Base-by-base conservation (phyloP, 2,113 vertebrate species). In the Bubalus kerabau region DNA sequence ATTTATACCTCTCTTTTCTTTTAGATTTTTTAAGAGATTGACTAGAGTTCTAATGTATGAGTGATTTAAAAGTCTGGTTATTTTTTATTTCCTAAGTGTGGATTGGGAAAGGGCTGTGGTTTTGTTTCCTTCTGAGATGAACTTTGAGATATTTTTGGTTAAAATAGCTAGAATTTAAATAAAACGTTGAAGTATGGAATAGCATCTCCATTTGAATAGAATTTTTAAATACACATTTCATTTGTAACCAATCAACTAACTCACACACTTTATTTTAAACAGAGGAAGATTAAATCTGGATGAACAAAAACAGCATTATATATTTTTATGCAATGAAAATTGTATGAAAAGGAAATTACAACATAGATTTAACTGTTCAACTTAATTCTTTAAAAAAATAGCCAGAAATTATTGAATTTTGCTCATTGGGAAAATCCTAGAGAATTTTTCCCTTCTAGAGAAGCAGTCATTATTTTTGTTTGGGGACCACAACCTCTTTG, bases 391-490 rank as follows among this genome's bases (percentile, higher is more conserved):
- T 60, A 50, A 60, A 92, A 89, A 71, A 90, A 40, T 12, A 52
- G 24, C 9, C n/a, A 56, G 56, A 92, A 92, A 89, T 96, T 52
- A 95, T 30, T 87, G 80, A 83, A 91, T 97, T 87, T 95, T 91
- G 9, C 12, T 85, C 23, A 50, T 10, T 91, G n/a, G 92, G 15
- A 81, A 97, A 95, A 71, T 92, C 40, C 50, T 87, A 76, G 23
- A 85, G 43, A 95, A 50, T 24, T 94, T 84, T 95, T 94, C n/a
- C 64, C 26, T 80, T 83, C 56, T 83, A 64, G 24, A 95, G 60
- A 94, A 89, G 56, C 60, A 78, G 17, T 89, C 95, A 28, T 59
- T 71, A 52, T 83, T 97, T 96, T 91, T 86, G n/a, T 91, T 91
- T 92, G 71, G 28, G 60, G 40, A 57, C 28, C 19, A 80, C 6